Conservation (phyloP, 2,888 invertebrate genomes). For the Cepaea hortensis region DNA sequence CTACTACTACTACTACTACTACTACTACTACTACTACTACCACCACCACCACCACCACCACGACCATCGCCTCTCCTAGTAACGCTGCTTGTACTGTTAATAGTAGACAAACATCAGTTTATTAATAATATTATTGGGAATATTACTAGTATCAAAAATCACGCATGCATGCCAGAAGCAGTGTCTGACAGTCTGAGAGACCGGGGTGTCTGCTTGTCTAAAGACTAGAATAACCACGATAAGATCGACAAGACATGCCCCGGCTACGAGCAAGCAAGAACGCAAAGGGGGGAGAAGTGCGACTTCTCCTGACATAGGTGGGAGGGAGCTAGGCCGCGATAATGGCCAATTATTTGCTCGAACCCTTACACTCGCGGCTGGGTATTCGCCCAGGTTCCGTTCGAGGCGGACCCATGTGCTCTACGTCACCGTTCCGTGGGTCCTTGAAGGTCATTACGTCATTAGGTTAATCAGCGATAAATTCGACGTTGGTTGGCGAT, state of each 20-base stretch:
- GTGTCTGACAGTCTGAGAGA: conserved; percentile 12
- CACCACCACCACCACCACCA: too few species aligned
- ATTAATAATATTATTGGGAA: too few species aligned
- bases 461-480: conserved; percentile 50
- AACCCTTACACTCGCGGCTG: conserved; percentile 12
- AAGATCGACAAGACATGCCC: conserved; percentile 22
- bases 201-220: not conserved
- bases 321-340: conserved; percentile 41
- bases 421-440: conserved; percentile 38
- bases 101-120: too few species aligned
- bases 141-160: too few species aligned
- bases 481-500: conserved; percentile 33
- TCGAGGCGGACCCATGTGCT: conserved; percentile 39
- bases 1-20: not conserved
- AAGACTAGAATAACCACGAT: not conserved
- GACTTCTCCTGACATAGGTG: conserved; percentile 22
- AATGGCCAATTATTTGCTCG: conserved; percentile 43
- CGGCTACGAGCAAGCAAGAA: not conserved
- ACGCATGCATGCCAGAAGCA: too few species aligned
- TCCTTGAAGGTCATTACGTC: conserved; percentile 47
- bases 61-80: too few species aligned
- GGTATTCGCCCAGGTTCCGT: conserved; percentile 34
- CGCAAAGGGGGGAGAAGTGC: not conserved
- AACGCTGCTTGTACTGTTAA: too few species aligned
- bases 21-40: too few species aligned